These are phyloP conservation scores for Urechis unicinctus DNA, from an alignment of 2,888 invertebrate genomes.

Conservation along the genomic window DNA sequence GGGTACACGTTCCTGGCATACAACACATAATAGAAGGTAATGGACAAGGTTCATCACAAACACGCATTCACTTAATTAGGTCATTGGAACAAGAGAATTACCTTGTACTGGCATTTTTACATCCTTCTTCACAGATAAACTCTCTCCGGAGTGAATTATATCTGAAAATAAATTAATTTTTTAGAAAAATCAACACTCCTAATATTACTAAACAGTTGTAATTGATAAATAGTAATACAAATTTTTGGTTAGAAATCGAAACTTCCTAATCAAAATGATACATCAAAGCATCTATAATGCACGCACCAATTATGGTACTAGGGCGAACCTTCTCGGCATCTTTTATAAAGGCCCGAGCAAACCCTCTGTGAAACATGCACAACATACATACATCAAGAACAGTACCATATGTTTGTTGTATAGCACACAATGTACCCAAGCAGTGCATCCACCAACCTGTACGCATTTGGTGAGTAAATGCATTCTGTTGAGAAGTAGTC, in stretches of 20 bases:
- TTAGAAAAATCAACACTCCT: no score
- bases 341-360: conserved; percentile 72
- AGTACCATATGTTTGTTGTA: not conserved
- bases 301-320: conserved; percentile 68
- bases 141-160: conserved; percentile 51
- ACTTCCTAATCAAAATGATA: not conserved
- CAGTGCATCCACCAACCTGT: conserved; percentile 53
- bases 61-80: not conserved
- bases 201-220: no score
- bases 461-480: conserved; percentile 96
- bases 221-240: conserved; percentile 1
- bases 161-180: no score
- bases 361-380: conserved; percentile 31
- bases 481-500: conserved; percentile 99
- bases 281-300: not conserved
- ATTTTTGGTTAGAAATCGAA: no score
- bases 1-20: conserved; percentile 58
- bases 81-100: conserved; percentile 12
- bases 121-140: conserved; percentile 70
- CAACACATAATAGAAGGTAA: not conserved
- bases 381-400: not conserved
- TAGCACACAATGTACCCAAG: not conserved
- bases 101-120: conserved; percentile 74
- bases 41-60: not conserved
- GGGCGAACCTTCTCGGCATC: conserved; percentile 92